phyloP scores from a whole-genome alignment of 2,797 vertebrate species.

The Oreochromis mossambicus region DNA sequence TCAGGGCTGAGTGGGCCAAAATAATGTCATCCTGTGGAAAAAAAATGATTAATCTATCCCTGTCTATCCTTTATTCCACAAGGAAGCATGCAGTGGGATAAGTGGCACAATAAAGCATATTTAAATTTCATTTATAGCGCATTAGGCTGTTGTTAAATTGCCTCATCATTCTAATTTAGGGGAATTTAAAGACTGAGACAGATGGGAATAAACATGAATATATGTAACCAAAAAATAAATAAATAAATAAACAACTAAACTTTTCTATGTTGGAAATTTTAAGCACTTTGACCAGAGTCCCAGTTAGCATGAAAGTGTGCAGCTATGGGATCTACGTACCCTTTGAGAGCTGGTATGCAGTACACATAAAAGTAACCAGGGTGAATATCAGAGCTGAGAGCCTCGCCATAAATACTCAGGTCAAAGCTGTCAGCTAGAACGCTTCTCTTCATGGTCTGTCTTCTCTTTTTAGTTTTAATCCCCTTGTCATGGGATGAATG shows the following conservation, averaged over 20 bases:
- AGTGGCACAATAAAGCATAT: slow-evolving; percentile 66
- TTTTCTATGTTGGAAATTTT: background rate
- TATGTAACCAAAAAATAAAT: background rate
- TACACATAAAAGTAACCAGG: slow-evolving; percentile 34
- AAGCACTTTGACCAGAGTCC: background rate
- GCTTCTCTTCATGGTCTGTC: slow-evolving; percentile 35
- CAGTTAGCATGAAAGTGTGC: slow-evolving; percentile 14
- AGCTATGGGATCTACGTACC: slow-evolving; percentile 13
- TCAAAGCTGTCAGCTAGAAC: slow-evolving; percentile 66
- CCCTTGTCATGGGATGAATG: slow-evolving; percentile 43
- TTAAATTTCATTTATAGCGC: slow-evolving; percentile 58
- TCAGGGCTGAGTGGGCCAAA: slow-evolving; percentile 77
- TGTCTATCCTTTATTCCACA: slow-evolving; percentile 67
- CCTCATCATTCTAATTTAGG: slow-evolving; percentile 62
- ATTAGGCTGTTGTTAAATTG: slow-evolving; percentile 62
- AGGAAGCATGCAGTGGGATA: slow-evolving; percentile 57
- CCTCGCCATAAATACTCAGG: slow-evolving; percentile 64
- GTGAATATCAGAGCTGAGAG: slow-evolving; percentile 51
- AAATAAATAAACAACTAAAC: background rate
- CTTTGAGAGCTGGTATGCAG: slow-evolving; percentile 28
- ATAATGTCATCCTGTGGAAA: slow-evolving; percentile 77
- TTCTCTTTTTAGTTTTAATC: slow-evolving; percentile 61
- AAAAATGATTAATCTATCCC: slow-evolving; percentile 77
- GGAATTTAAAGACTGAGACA: slow-evolving; percentile 23
- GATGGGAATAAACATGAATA: slow-evolving; percentile 18